Evolutionary conservation across 1,140 invertebrate species (phyloP).

Genomic region (Caenorhabditis inopinata): DNA sequence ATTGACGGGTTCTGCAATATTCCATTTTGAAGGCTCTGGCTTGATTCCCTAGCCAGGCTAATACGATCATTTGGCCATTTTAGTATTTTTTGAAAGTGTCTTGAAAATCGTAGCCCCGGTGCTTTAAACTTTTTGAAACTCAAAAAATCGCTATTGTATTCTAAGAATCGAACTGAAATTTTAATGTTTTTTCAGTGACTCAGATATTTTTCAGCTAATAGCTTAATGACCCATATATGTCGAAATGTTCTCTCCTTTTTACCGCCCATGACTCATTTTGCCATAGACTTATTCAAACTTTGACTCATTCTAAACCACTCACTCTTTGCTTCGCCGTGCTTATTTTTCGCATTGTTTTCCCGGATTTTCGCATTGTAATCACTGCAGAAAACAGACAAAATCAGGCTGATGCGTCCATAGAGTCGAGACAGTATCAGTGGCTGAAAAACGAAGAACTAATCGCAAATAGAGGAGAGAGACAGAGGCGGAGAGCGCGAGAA

Average conservation of each 20-base stretch:
- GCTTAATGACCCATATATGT: not conserved
- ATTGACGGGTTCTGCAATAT: too few species aligned
- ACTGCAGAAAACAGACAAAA: not conserved
- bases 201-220: too few species aligned
- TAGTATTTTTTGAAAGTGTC: too few species aligned
- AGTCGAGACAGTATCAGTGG: not conserved
- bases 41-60: too few species aligned
- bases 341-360: not conserved
- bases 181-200: not conserved
- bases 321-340: not conserved
- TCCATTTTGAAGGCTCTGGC: too few species aligned
- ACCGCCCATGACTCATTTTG: not conserved
- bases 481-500: not conserved
- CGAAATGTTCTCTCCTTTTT: not conserved
- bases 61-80: too few species aligned
- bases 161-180: not conserved
- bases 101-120: too few species aligned
- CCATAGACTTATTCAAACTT: constrained; percentile 21
- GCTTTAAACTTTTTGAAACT: too few species aligned
- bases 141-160: too few species aligned
- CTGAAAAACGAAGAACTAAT: not conserved
- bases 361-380: not conserved
- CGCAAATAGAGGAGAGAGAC: not conserved
- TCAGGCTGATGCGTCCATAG: not conserved
- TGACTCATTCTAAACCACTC: not conserved